phyloP scores from a whole-genome alignment of 2,888 invertebrate genomes.

The Halocaridina rubra region DNA sequence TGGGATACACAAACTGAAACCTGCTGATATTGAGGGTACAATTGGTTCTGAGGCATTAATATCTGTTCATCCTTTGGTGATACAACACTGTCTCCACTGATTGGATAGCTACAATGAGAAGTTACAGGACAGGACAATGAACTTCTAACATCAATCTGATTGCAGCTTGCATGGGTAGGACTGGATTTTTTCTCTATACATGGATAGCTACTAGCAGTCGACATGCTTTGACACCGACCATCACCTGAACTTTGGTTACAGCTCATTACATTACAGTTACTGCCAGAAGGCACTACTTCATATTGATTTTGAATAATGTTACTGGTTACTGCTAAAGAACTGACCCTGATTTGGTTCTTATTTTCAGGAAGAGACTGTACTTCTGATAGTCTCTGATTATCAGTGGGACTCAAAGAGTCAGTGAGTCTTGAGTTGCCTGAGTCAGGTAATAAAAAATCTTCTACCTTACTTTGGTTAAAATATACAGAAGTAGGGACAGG shows the following conservation, averaged over 20 bases:
- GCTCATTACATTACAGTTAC: background rate
- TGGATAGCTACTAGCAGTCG: background rate
- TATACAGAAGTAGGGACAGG: background rate
- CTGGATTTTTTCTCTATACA: background rate
- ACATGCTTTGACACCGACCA: background rate
- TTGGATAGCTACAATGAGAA: background rate
- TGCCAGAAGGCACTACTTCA: background rate
- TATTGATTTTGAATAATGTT: background rate
- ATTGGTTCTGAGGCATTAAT: background rate
- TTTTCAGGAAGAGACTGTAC: background rate
- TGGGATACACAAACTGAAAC: background rate
- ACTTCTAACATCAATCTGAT: background rate
- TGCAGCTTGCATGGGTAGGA: background rate
- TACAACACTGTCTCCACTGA: background rate
- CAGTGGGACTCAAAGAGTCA: background rate
- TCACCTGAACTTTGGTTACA: background rate
- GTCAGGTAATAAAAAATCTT: background rate
- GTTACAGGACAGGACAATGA: background rate
- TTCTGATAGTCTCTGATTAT: background rate
- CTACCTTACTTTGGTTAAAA: background rate
- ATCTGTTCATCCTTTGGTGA: background rate
- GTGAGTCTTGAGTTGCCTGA: background rate
- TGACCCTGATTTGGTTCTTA: background rate
- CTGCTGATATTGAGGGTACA: background rate
- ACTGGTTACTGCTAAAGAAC: background rate